phyloP scores from a whole-genome alignment of 2,888 invertebrate species.

The Melieria omissa region DNA sequence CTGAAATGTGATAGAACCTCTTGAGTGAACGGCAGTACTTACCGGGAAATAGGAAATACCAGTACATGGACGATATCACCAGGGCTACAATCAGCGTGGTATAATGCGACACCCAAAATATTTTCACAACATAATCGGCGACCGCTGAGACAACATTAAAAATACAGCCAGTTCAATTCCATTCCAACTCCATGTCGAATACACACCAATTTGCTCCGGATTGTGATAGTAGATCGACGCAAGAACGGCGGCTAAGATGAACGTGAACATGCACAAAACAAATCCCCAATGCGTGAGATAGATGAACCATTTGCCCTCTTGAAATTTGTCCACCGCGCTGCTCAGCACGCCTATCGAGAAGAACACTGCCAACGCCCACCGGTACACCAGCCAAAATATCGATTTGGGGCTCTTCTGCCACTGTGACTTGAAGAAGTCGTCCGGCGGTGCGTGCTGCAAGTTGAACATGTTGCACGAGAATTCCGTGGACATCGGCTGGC shows the following conservation, averaged over 20 bases:
- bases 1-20: too few species aligned
- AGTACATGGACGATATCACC: conserved; percentile 79
- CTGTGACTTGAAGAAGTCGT: conserved; percentile 57
- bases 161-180: too few species aligned
- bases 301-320: conserved; percentile 57
- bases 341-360: conserved; percentile 53
- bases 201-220: conserved; percentile 52
- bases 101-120: conserved; percentile 78
- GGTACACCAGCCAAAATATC: conserved; percentile 57
- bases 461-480: conserved; percentile 53
- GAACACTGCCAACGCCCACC: conserved; percentile 58
- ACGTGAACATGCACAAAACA: conserved; percentile 54
- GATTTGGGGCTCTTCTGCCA: conserved; percentile 58
- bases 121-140: conserved; percentile 51
- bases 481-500: conserved; percentile 51
- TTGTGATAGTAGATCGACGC: conserved; percentile 57
- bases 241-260: conserved; percentile 58
- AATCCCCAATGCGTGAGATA: conserved; percentile 65
- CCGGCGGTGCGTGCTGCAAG: conserved; percentile 51
- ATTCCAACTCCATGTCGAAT: background rate
- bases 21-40: conserved; percentile 15
- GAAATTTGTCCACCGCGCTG: conserved; percentile 47
- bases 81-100: conserved; percentile 74
- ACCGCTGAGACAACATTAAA: too few species aligned
- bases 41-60: conserved; percentile 67